Percentiles rank a stretch among this genome's conserved stretches.
Evolutionary conservation across 2,113 vertebrate genomes (phyloP).

Genomic region (Esox niger): DNA sequence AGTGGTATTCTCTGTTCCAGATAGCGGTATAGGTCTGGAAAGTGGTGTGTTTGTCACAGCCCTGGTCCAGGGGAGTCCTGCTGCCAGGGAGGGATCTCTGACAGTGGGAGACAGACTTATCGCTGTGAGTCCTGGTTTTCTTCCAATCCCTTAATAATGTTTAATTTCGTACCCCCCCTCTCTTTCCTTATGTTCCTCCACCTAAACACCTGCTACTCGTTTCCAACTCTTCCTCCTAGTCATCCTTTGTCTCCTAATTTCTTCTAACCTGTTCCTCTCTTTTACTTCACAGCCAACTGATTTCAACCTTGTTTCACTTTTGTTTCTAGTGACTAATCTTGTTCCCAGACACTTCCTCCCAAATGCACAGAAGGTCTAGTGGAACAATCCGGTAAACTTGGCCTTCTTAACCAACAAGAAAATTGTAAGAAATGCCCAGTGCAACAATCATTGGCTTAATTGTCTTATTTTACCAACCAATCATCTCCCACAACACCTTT

Average conservation of each 20-base stretch:
- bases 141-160: slow-evolving; percentile 12
- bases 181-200: background rate
- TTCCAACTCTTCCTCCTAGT: too few relatives aligned
- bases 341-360: too few relatives aligned
- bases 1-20: slow-evolving; percentile 63
- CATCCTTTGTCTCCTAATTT: background rate
- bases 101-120: slow-evolving; percentile 89
- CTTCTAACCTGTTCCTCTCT: background rate
- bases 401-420: too few relatives aligned
- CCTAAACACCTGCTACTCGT: too few relatives aligned
- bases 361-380: too few relatives aligned
- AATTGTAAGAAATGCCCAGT: too few relatives aligned
- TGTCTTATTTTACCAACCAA: too few relatives aligned
- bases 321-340: too few relatives aligned
- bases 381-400: too few relatives aligned
- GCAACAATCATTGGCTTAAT: too few relatives aligned
- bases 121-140: slow-evolving; percentile 79
- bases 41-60: slow-evolving; percentile 86
- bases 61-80: slow-evolving; percentile 86
- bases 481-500: too few relatives aligned
- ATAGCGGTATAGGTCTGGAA: slow-evolving; percentile 89
- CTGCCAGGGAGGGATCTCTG: slow-evolving; percentile 90
- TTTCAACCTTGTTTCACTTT: background rate
- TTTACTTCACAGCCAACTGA: background rate
- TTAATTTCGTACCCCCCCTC: slow-evolving; percentile 12